These are phyloP conservation scores for Martes flavigula DNA, from an alignment of 2,797 vertebrate genomes.

Conservation along the genomic window DNA sequence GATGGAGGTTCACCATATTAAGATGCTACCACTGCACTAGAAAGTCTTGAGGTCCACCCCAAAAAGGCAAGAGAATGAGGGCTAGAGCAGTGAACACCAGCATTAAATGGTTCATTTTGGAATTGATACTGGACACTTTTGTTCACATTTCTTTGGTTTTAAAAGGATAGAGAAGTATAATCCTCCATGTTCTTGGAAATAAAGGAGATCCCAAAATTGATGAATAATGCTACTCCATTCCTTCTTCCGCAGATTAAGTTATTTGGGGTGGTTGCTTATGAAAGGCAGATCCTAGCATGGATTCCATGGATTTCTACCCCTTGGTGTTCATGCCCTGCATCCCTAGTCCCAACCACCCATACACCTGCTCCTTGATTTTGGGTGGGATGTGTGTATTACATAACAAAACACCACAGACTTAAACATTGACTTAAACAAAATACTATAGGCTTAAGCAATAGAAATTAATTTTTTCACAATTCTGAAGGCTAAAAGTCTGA, in stretches of 20 bases:
- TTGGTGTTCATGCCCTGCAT: neutral
- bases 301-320: neutral
- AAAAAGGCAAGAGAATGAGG: neutral
- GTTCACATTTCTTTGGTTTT: neutral
- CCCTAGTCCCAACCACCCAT: neutral
- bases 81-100: neutral
- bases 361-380: neutral
- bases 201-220: neutral
- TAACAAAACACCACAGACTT: neutral
- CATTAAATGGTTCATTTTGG: neutral
- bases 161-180: neutral
- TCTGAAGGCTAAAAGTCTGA: neutral
- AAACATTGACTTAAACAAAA: neutral
- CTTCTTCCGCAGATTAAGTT: neutral
- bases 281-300: neutral
- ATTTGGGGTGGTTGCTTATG: neutral
- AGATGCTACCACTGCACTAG: neutral
- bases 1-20: neutral
- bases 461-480: neutral
- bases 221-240: neutral
- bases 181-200: neutral
- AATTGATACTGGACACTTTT: neutral
- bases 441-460: neutral
- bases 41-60: neutral
- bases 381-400: neutral